Percentiles rank a stretch among this genome's conserved stretches.
phyloP scores from a whole-genome alignment of 2,797 vertebrate genomes.

The Nyctalus aviator region DNA sequence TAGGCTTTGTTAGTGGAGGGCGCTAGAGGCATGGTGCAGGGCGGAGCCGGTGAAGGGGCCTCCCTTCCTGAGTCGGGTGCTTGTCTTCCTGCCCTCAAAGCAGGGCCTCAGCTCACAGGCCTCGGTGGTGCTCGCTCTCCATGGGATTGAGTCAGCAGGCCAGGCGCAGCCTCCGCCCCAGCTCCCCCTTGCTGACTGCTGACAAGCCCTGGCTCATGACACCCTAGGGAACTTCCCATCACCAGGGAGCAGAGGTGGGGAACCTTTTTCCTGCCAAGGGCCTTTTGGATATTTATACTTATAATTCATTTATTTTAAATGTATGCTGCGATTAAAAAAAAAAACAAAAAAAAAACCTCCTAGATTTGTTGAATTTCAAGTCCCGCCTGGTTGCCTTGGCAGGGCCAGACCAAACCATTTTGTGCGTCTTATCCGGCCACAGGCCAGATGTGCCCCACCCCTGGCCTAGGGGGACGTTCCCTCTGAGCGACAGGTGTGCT shows the following conservation, averaged over 20 bases:
- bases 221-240: not conserved
- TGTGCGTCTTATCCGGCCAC: too few species aligned
- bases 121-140: not conserved
- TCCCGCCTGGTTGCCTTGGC: too few species aligned
- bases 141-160: not conserved
- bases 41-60: not conserved
- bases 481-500: not conserved
- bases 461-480: not conserved
- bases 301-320: too few species aligned
- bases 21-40: not conserved
- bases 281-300: too few species aligned
- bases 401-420: too few species aligned
- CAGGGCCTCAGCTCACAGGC: too few species aligned
- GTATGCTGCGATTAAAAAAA: too few species aligned
- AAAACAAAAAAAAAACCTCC: too few species aligned
- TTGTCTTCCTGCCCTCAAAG: not conserved
- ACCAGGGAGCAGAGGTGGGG: too few species aligned
- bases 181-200: not conserved
- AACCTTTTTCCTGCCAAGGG: too few species aligned
- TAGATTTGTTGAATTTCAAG: too few species aligned
- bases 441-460: too few species aligned
- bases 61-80: not conserved
- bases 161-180: not conserved
- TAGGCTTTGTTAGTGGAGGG: not conserved
- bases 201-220: not conserved